A percentile compares a stretch with the other conserved stretches of the same genome.
Evolutionary conservation across 2,113 vertebrate genomes (phyloP).

Genomic region (Tapirus terrestris): DNA sequence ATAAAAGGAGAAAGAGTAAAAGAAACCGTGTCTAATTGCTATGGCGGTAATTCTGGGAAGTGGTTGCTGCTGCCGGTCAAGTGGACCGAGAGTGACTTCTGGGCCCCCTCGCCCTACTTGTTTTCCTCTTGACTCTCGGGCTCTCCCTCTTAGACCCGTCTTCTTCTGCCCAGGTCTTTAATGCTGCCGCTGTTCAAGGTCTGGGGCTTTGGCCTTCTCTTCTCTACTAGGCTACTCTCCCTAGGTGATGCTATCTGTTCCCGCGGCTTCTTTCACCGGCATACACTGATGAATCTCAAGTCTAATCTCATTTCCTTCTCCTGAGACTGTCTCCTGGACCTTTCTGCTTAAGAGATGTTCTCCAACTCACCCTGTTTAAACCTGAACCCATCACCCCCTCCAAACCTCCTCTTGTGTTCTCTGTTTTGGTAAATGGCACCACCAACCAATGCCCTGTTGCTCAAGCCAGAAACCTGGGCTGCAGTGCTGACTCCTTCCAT

Average conservation of each 20-base stretch:
- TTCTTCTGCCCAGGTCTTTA: not conserved
- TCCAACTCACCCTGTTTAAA: not conserved
- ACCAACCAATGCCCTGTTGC: not conserved
- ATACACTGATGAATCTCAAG: not conserved
- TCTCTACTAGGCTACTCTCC: not conserved
- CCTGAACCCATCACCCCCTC: not conserved
- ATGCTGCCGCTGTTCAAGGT: not conserved
- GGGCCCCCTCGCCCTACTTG: fast-evolving
- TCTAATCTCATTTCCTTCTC: not conserved
- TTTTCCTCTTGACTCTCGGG: not conserved
- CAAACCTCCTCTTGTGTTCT: not conserved
- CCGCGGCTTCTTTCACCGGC: not conserved
- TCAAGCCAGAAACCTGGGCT: not conserved
- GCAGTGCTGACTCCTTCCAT: not conserved
- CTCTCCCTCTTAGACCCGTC: no score
- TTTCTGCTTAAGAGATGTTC: not conserved
- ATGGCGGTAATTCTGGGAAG: not conserved
- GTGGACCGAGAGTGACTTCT: not conserved
- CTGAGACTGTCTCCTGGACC: not conserved
- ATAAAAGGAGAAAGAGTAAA: not conserved
- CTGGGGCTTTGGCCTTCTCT: not conserved
- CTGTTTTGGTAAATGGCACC: not conserved
- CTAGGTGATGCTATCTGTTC: not conserved
- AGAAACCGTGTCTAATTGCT: not conserved
- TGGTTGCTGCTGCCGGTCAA: fast-evolving